Conservation (phyloP, 2,797 vertebrate species). For the Centropyge bicolor region DNA sequence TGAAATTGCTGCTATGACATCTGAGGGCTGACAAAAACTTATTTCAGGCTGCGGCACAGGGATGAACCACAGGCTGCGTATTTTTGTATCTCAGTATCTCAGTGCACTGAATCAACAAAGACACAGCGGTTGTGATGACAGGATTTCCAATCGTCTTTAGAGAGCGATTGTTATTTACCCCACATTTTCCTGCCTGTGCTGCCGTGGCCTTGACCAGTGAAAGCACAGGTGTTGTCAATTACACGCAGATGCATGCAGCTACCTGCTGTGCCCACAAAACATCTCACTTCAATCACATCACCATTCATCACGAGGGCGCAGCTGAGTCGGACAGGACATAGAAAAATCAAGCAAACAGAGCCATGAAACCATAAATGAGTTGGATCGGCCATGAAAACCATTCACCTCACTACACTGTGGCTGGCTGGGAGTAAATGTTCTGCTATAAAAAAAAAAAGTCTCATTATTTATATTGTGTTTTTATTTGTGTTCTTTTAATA, state of each 20-base stretch:
- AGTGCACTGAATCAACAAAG: neutral
- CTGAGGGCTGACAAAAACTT: conserved; percentile 4
- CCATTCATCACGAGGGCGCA: conserved; percentile 10
- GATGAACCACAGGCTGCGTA: neutral
- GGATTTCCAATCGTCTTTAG: conserved; percentile 15
- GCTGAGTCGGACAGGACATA: neutral
- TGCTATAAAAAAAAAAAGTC: no score
- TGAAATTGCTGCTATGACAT: conserved; percentile 9
- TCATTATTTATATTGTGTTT: no score
- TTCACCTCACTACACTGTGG: neutral
- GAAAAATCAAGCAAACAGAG: neutral
- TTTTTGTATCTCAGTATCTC: neutral
- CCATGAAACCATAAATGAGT: neutral
- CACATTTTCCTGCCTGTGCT: neutral
- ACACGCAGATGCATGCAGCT: neutral
- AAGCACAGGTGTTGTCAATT: conserved; percentile 33
- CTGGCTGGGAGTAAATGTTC: neutral
- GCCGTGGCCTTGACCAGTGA: neutral
- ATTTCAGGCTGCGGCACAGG: conserved; percentile 2
- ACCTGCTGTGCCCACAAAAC: conserved; percentile 1
- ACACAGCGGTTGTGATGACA: neutral
- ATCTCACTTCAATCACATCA: conserved; percentile 9
- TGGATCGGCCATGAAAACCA: neutral
- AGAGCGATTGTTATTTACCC: neutral
- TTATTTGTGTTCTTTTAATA: neutral